Base-by-base conservation (phyloP, 1,140 invertebrate genomes). In the Drosophila busckii region DNA sequence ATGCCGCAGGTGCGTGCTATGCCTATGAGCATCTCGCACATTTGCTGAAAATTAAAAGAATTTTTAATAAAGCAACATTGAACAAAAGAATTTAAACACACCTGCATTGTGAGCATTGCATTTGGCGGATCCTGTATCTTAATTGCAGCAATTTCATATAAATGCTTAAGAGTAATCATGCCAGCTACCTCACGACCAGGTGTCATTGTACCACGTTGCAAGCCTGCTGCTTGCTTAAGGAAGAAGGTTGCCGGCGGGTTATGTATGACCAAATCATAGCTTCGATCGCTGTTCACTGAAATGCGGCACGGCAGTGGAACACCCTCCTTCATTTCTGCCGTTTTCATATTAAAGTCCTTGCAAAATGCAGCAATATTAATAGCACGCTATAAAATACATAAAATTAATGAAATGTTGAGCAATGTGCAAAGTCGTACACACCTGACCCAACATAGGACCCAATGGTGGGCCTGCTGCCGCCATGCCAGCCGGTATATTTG, bases 101-200 rank as follows among this genome's bases (percentile, higher is more conserved):
- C 85, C 55, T 88, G 42, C 71, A 89, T 75, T 19, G 58, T 88
- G 6, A 91, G 80, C 16, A 92, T 88, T 46, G 93, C 90, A 63
- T 94, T 89, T 6, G 92, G 87, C 15, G 94, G 93, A 89, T 99
- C 98, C 87, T 94, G 86, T 8, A 91, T 89, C 89, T 99, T 99
- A 2, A 99, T 95, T 88, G 93, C 91, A 0, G 98, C 98, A 83
- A 99, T 99, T 92, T 99, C 98, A 89, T 99, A 99, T 19, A 99
- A 88, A 89, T 99, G 98, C 88, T 98, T 99, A 0, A 97, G 80
- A 1, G 97, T 97, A 37, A 99, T 91, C 90, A 94, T 98, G 0
- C 98, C 98, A 75, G 92, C 90, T 9, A 93, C 88, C 89, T 99
- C 96, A 63, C 88, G 90, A 92, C 95, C 90, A 73, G 91, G 90